Evolutionary conservation across 2,113 vertebrate genomes (phyloP), one percentile per base, ranked within the genome.

Genomic region (Andinoacara biseriatus): DNA sequence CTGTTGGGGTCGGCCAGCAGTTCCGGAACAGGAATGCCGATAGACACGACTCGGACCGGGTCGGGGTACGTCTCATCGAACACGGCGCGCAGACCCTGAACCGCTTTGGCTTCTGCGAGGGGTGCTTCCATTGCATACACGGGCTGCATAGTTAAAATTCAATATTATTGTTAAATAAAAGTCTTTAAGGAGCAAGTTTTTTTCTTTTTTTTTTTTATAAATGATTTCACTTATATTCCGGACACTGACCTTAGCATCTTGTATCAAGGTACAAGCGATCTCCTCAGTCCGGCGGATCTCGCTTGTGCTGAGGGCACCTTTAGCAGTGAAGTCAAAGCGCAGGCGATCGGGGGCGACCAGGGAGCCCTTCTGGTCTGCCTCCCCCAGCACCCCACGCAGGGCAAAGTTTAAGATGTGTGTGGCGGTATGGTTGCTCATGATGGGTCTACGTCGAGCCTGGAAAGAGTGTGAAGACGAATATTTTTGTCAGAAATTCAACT

Each of bases 21-120:
- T 22, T 98, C 95, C 26, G 96, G 95, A 18, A 99, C 97, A 0
- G 98, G 97, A 46, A 98, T 90, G 5, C 98, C 98, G 10, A 99
- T 95, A 0, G 98, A 99, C 72, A 99, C 97, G 0, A 99, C 98
- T 2, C 98, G 95, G 31, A 99, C 98, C 0, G 98, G 98, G 90
- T 99, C 98, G 0, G 98, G 98, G 85, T 99, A 99, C 1, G 98
- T 99, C 94, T 99, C 98, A 0, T 99, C 98, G 76, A 99, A 99
- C 78, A 99, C 98, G 0, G 98, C 98, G 2, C 98, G 95, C 90
- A 99, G 94, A 6, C 98, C 98, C 89, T 99, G 98, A 90, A 99
- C 98, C 38, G 98, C 97, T 94, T 99, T 99, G 29, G 98, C 98
- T 60, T 94, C 94, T 3, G 97, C 98, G 0, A 99, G 96, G 2